phyloP scores from a whole-genome alignment of 2,888 invertebrate genomes.

The Diachrysia chrysitis region DNA sequence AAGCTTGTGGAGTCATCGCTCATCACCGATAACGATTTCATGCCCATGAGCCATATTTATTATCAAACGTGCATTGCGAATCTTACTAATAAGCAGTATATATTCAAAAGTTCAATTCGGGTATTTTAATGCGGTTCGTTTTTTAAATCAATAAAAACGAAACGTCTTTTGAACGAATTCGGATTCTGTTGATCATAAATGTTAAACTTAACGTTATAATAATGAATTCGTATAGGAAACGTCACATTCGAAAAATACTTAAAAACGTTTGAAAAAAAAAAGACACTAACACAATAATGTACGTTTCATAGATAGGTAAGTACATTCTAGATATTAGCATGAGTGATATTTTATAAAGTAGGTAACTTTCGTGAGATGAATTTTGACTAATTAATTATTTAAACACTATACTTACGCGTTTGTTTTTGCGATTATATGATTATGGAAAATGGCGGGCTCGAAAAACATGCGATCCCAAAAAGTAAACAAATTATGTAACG shows the following conservation, averaged over 20 bases:
- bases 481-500: too few relatives aligned
- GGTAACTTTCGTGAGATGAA: too few relatives aligned
- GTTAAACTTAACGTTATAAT: neutral
- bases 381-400: too few relatives aligned
- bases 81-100: neutral
- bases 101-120: neutral
- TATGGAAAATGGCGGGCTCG: too few relatives aligned
- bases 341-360: too few relatives aligned
- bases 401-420: too few relatives aligned
- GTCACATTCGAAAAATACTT: neutral
- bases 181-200: neutral
- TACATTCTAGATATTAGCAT: too few relatives aligned
- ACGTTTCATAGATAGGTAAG: too few relatives aligned
- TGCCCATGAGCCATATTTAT: neutral
- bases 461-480: too few relatives aligned
- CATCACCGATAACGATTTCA: conserved; percentile 7
- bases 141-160: neutral
- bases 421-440: too few relatives aligned
- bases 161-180: neutral
- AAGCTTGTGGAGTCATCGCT: conserved; percentile 8
- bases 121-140: neutral
- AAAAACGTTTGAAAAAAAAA: too few relatives aligned
- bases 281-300: too few relatives aligned
- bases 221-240: neutral
- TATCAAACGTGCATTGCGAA: neutral